Evolutionary conservation across 2,113 vertebrate species (phyloP).

Genomic region (Microcebus jonahi): DNA sequence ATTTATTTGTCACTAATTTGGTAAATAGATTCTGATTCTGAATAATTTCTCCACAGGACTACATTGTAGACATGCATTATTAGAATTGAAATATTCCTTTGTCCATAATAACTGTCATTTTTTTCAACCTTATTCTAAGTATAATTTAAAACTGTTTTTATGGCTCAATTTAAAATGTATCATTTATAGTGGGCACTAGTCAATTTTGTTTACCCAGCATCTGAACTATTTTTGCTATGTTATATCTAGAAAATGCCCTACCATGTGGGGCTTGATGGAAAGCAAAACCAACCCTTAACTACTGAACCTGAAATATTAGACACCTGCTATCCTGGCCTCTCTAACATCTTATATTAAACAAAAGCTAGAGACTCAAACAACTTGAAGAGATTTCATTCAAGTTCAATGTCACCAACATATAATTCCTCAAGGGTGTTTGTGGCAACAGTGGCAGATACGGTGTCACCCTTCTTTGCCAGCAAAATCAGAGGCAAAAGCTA

Average conservation of each 20-base stretch:
- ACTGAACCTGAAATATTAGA: background rate
- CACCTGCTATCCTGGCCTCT: background rate
- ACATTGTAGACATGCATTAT: background rate
- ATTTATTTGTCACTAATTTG: constrained; percentile 40
- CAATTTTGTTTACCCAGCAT: background rate
- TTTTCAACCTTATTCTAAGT: background rate
- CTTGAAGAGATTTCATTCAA: background rate
- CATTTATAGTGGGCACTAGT: background rate
- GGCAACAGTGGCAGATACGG: background rate
- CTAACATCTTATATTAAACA: background rate
- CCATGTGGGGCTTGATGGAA: background rate
- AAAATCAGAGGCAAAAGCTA: background rate
- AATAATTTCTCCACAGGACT: background rate
- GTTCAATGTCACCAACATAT: background rate
- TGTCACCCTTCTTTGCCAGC: background rate
- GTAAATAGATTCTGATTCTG: background rate
- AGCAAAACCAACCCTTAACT: background rate
- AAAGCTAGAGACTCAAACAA: background rate
- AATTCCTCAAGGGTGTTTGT: background rate
- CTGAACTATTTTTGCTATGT: background rate
- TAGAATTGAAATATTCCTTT: background rate
- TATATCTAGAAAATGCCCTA: background rate
- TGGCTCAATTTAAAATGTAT: background rate
- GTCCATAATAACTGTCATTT: background rate
- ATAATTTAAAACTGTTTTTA: background rate